Base-by-base conservation (phyloP, 2,888 invertebrate species). In the Aricia artaxerxes region DNA sequence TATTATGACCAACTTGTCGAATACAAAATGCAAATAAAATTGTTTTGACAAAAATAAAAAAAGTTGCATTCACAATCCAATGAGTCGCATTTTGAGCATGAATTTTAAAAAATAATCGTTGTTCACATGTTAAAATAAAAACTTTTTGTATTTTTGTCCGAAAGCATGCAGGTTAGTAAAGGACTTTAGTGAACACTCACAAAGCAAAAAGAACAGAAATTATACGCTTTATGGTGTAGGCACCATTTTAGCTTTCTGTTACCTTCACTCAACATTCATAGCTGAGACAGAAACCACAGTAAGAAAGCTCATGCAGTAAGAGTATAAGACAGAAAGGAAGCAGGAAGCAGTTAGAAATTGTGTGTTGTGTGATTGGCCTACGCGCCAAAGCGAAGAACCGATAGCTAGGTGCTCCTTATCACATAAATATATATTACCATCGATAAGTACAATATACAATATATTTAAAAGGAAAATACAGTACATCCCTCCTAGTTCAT, bases 401-500 rank as follows among this genome's bases (percentile, higher is more conserved):
- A 72, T 78, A 82, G 81, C 83, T 79, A 69, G 78, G 84, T 83
- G 84, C 83, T 73, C 79, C 79, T 82, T 81, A 81, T 80, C 73
- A 81, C 80, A 82, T 82, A 81, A 80, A 80, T 78, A 79, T 49
- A 75, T 16, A 38, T 81, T 81, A 84, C 84, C 80, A 82, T 81
- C 85, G 82, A 83, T 79, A 82, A 49, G 78, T 79, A 80, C 79
- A 86, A 86, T 85, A 86, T 82, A 85, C 83, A 83, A 80, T 84
- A 81, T 80, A 81, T 82, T 83, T 82, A 81, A 80, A 83, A 80
- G 82, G 77, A 82, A 83, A 80, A 85, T 83, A 83, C 82, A 85
- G 87, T 88, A 89, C 88, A 91, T 87, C 87, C 89, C 88, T 87
- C 92, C 91, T 92, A 91, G 85, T 85, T 89, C 92, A 93, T 93